Conservation (phyloP, 2,113 vertebrate species). For the Erythrolamprus reginae region DNA sequence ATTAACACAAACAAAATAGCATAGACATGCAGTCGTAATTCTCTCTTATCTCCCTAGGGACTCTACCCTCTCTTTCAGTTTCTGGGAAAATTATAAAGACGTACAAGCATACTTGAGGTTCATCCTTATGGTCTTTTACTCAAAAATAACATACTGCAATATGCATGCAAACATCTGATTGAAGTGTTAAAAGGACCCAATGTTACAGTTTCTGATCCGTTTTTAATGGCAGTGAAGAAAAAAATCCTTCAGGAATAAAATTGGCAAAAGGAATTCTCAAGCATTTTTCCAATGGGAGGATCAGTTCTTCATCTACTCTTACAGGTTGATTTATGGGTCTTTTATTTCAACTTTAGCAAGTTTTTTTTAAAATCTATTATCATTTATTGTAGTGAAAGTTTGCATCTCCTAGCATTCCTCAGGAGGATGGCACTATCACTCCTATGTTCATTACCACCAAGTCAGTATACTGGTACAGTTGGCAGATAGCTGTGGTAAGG, state of each 20-base stretch:
- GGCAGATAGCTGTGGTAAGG: background rate
- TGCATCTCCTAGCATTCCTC: background rate
- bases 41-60: slow-evolving; percentile 39
- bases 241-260: background rate
- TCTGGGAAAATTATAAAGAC: slow-evolving; percentile 36
- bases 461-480: background rate
- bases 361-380: background rate
- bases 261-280: background rate
- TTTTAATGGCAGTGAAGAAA: background rate
- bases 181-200: background rate
- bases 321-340: background rate
- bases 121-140: background rate
- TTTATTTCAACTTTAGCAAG: background rate
- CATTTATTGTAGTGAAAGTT: background rate
- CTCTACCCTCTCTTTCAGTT: slow-evolving; percentile 13
- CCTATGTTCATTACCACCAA: background rate
- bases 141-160: background rate
- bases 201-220: background rate
- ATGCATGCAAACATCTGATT: background rate
- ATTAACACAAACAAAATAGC: slow-evolving; percentile 19
- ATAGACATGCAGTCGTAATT: background rate
- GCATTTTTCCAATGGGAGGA: background rate
- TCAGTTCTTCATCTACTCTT: background rate
- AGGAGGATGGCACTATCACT: background rate
- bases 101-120: slow-evolving; percentile 42